Evolutionary conservation across 2,113 vertebrate species (phyloP).

Genomic region (Brachypteracias leptosomus): DNA sequence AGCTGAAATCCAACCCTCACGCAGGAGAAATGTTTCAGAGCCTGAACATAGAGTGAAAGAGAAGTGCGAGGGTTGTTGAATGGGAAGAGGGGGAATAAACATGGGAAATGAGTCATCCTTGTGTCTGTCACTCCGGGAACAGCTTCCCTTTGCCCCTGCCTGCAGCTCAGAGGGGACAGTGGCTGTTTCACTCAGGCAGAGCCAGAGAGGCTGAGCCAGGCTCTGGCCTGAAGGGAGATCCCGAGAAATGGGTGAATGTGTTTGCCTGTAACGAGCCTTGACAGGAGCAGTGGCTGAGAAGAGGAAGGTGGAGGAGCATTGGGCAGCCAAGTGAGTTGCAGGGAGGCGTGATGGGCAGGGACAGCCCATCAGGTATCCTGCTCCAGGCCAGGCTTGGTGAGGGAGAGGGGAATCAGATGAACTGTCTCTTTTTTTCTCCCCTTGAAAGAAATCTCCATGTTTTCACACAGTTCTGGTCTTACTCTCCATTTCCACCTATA

Average conservation of each 20-base stretch:
- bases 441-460: neutral
- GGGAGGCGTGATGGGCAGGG: neutral
- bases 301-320: neutral
- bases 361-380: neutral
- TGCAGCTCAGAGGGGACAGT: neutral
- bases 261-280: neutral
- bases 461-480: neutral
- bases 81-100: conserved; percentile 55
- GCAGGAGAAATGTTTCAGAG: neutral
- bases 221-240: neutral
- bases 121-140: conserved; percentile 1
- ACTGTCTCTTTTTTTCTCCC: neutral
- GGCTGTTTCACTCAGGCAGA: neutral
- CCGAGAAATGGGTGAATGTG: neutral
- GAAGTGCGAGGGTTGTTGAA: conserved; percentile 31
- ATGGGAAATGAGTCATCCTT: conserved; percentile 29
- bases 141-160: conserved; percentile 24
- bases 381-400: neutral
- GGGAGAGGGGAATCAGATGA: neutral
- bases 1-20: neutral
- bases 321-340: neutral
- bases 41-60: neutral
- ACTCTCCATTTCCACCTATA: accelerated
- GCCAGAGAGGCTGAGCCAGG: neutral
- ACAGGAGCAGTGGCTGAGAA: neutral